Conservation (phyloP, 2,888 invertebrate species). For the Lordiphosa fenestrarum region DNA sequence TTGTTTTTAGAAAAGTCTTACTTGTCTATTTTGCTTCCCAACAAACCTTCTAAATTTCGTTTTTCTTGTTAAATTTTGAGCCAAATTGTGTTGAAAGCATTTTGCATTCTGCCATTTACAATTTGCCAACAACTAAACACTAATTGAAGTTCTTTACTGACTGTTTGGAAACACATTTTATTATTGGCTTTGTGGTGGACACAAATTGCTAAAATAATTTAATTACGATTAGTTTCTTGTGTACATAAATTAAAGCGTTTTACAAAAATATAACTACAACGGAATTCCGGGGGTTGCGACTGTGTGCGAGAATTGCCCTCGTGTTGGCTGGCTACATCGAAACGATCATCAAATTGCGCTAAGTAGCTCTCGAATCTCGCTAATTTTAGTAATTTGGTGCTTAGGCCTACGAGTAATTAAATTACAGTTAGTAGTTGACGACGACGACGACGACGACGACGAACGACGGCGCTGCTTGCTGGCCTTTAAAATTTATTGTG, state of each 20-base stretch:
- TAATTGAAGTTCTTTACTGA: constrained; percentile 19
- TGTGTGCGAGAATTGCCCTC: constrained; percentile 14
- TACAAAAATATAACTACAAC: constrained; percentile 72
- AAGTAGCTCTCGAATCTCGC: constrained; percentile 41
- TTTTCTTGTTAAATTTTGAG: constrained; percentile 14
- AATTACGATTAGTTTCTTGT: constrained; percentile 14
- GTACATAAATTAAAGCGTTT: constrained; percentile 25
- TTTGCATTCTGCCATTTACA: too few relatives aligned
- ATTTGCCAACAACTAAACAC: constrained; percentile 53
- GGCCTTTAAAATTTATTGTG: constrained; percentile 52
- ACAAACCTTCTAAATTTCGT: constrained; percentile 49
- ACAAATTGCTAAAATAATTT: constrained; percentile 36
- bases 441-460: constrained; percentile 20
- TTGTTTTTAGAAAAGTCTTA: constrained; percentile 55
- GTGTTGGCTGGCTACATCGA: constrained; percentile 25
- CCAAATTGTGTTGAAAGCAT: constrained; percentile 22
- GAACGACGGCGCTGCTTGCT: constrained; percentile 18
- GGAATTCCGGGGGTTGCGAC: constrained; percentile 43
- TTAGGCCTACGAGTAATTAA: constrained; percentile 70
- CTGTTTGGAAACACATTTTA: constrained; percentile 34
- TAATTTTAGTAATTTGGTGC: constrained; percentile 34
- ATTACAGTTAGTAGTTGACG: constrained; percentile 72
- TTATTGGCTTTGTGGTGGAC: constrained; percentile 29
- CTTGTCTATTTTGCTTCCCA: constrained; percentile 62
- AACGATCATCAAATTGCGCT: constrained; percentile 53